These are phyloP conservation scores for Ellobium chinense DNA, from an alignment of 2,888 invertebrate genomes.

Conservation along the genomic window DNA sequence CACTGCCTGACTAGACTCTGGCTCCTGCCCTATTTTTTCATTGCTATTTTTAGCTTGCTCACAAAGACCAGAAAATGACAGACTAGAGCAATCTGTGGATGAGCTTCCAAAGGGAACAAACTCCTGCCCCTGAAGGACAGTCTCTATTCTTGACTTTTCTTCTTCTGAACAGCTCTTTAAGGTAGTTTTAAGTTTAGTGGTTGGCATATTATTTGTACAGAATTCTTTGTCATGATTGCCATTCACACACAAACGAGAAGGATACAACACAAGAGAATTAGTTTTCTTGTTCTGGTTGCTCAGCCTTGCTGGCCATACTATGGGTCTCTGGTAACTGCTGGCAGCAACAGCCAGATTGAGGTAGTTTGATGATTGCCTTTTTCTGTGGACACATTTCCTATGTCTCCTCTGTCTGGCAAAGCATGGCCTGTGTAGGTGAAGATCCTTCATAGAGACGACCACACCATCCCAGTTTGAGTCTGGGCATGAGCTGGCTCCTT, in stretches of 20 bases:
- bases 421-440: slow-evolving; percentile 20
- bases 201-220: not conserved
- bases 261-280: slow-evolving; percentile 1
- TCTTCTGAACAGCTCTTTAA: not conserved
- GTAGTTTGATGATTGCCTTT: not conserved
- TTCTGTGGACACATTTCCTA: not conserved
- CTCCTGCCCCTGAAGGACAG: not conserved
- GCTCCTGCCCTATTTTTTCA: too few relatives aligned
- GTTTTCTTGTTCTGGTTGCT: not conserved
- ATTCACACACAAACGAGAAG: slow-evolving; percentile 4
- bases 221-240: not conserved
- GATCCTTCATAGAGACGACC: slow-evolving; percentile 23
- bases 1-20: too few relatives aligned
- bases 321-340: slow-evolving; percentile 9
- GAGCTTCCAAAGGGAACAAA: not conserved
- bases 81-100: slow-evolving; percentile 1
- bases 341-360: slow-evolving; percentile 37
- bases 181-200: too few relatives aligned
- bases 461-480: slow-evolving; percentile 12
- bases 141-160: not conserved
- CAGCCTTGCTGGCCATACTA: slow-evolving; percentile 41
- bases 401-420: not conserved
- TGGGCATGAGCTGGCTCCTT: not conserved
- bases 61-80: slow-evolving; percentile 23
- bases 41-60: not conserved